Evolutionary conservation across 1,140 invertebrate species (phyloP), one percentile per base, ranked within the genome.

Genomic region (Centruroides sculpturatus): DNA sequence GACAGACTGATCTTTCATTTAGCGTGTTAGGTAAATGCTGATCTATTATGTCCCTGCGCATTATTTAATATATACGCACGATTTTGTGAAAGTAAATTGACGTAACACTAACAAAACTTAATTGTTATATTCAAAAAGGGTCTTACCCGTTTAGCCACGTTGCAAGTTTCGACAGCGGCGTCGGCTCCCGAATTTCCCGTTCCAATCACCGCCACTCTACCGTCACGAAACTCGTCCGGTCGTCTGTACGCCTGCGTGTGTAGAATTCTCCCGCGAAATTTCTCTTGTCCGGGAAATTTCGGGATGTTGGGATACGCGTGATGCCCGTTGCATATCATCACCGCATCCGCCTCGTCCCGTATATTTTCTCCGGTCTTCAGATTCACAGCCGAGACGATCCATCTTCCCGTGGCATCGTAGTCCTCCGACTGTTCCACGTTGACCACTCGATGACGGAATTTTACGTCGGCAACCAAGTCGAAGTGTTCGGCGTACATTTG

Each of bases 241-340:
- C 23, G 23, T 23, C 23, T 23, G 23, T 23, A 23, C 23, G 23
- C 23, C 23, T 2, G 23, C 53, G 75, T 72, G 63, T 80, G 79
- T 4, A 80, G 61, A 23, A 69, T 66, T 60, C 70, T 63, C 6
- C 78, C 78, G 57, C 72, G 63, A 65, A 78, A 80, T 11, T 68
- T 66, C 64, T 52, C 74, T 74, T 58, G 69, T 67, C 64, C 66
- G 3, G 62, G 53, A 59, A 65, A 60, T 49, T 56, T 35, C 34
- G 55, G 50, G 5, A 13, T 61, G 6, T 41, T 47, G 1, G 63
- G 61, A 47, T 59, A 57, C 12, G 49, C 60, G 54, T 66, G 65
- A 59, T 68, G 67, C 3, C 75, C 75, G 3, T 71, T 71, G 61
- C 74, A 75, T 7, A 75, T 62, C 67, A 75, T 73, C 10, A 74